Percentiles rank a stretch among this genome's conserved stretches.
Evolutionary conservation across 2,797 vertebrate genomes (phyloP).

Genomic region (Muscicapa striata): DNA sequence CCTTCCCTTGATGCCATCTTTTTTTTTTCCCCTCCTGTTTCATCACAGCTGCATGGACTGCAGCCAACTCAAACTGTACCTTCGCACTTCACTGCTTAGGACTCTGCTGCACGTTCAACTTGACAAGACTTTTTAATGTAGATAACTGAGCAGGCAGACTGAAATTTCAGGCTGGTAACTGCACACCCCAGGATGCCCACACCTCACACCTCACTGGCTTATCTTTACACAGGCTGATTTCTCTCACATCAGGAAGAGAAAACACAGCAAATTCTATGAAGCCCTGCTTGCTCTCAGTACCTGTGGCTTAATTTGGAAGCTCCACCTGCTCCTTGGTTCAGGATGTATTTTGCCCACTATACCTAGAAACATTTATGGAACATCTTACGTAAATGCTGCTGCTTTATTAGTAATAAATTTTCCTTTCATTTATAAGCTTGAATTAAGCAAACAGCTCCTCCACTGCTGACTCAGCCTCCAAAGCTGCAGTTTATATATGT

Average conservation of each 20-base stretch:
- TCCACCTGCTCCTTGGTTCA: background rate
- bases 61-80: constrained; percentile 47
- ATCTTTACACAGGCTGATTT: background rate
- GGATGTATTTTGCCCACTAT: background rate
- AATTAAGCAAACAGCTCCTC: constrained; percentile 36
- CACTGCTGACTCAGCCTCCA: constrained; percentile 69
- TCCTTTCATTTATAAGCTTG: constrained; percentile 65
- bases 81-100: constrained; percentile 15
- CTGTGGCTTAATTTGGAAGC: background rate
- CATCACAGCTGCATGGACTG: constrained; percentile 56
- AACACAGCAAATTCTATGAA: background rate
- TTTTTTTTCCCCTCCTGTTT: constrained; percentile 2
- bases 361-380: constrained; percentile 2
- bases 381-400: background rate
- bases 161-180: background rate
- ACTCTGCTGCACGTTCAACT: background rate
- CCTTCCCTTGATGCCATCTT: constrained; percentile 58
- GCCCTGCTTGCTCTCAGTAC: background rate
- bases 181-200: background rate
- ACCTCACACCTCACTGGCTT: background rate
- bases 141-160: background rate
- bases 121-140: background rate
- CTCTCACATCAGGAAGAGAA: background rate
- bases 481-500: constrained; percentile 69
- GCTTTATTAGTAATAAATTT: constrained; percentile 56